These are phyloP conservation scores for Aphelenchoides avenae DNA, from an alignment of 1,140 invertebrate species.

Conservation along the genomic window DNA sequence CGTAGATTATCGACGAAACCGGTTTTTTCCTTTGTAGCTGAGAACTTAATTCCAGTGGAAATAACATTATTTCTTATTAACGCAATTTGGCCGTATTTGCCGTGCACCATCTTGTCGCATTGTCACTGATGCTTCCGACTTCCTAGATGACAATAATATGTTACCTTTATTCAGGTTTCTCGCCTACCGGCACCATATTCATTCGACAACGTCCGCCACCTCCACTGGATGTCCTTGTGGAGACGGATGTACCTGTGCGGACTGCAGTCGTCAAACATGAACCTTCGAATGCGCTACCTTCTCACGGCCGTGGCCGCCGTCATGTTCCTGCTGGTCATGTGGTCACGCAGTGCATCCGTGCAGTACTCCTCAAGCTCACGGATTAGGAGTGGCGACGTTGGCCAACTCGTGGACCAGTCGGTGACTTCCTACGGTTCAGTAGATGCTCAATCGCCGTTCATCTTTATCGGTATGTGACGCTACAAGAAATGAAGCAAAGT, in stretches of 20 bases:
- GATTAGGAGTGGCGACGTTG: no score
- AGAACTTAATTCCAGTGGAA: no score
- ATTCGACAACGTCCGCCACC: slow-evolving; percentile 2
- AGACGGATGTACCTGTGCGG: background rate
- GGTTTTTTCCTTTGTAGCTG: no score
- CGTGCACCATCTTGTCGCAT: background rate
- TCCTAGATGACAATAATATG: background rate
- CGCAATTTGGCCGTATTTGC: background rate
- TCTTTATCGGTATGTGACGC: slow-evolving; percentile 19
- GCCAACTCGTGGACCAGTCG: no score
- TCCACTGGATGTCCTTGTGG: no score
- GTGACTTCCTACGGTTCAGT: background rate
- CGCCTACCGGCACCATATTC: background rate
- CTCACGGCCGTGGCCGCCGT: slow-evolving; percentile 4
- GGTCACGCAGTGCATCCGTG: slow-evolving; percentile 5
- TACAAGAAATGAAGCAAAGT: slow-evolving; percentile 5
- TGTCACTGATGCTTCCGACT: background rate
- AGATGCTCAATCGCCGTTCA: slow-evolving; percentile 16
- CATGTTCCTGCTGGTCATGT: slow-evolving; percentile 7
- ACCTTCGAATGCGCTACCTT: slow-evolving; percentile 16
- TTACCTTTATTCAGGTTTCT: slow-evolving; percentile 1
- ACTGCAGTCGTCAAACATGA: slow-evolving; percentile 1
- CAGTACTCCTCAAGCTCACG: background rate
- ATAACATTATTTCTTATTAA: no score
- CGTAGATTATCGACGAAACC: no score